A percentile compares a stretch with the other conserved stretches of the same genome.
Conservation (phyloP, 37 sponge, comb jelly and placozoan genomes). For the Cliona cf. orientalis region DNA sequence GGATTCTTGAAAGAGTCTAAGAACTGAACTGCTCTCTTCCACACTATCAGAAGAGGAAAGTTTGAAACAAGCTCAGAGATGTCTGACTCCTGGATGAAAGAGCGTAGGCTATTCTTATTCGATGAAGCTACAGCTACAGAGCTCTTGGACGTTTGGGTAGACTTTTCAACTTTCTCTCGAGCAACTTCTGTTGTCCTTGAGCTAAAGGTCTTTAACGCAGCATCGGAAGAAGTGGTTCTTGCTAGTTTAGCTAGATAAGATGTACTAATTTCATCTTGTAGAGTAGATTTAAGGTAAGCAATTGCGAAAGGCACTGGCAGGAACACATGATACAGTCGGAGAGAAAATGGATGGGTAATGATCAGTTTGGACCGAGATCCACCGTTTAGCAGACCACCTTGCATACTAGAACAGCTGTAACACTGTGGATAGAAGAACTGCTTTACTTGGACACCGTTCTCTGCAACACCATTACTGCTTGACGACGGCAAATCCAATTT, state of each 20-base stretch:
- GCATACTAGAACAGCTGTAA: slow-evolving; percentile 53
- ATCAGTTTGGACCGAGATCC: slow-evolving; percentile 8
- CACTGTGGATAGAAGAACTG: slow-evolving; percentile 84
- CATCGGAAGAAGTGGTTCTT: background rate
- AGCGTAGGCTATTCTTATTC: background rate
- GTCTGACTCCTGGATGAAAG: background rate
- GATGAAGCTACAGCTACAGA: background rate
- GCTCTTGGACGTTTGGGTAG: background rate
- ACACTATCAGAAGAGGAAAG: slow-evolving; percentile 63
- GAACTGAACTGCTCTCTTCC: slow-evolving; percentile 47
- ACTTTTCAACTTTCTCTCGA: background rate
- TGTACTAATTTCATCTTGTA: too few relatives aligned
- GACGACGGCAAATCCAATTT: too few relatives aligned
- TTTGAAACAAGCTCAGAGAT: slow-evolving; percentile 14
- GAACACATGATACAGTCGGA: slow-evolving; percentile 71
- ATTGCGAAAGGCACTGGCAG: slow-evolving; percentile 71
- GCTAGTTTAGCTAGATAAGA: background rate
- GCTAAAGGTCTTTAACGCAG: background rate
- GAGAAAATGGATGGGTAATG: slow-evolving; percentile 43
- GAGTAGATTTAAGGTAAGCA: slow-evolving; percentile 17
- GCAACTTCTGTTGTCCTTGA: background rate
- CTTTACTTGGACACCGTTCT: background rate
- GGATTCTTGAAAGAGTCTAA: slow-evolving; percentile 47
- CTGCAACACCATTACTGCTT: background rate
- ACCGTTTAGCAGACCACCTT: slow-evolving; percentile 58